phyloP scores from a whole-genome alignment of 2,113 vertebrate genomes.

The Melanerpes aurifrons region DNA sequence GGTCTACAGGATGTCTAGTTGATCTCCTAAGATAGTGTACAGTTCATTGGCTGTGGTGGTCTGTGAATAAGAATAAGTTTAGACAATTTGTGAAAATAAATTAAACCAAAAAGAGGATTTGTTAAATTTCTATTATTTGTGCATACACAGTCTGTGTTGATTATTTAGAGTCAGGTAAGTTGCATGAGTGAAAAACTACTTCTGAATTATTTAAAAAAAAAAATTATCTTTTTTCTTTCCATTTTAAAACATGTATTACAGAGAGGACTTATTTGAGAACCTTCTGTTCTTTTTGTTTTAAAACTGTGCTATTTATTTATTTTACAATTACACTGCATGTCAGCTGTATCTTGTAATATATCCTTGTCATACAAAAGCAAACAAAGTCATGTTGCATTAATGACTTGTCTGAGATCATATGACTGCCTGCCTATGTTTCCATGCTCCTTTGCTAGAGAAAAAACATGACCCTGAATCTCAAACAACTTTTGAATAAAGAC shows the following conservation, averaged over 20 bases:
- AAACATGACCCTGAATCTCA: constrained; percentile 72
- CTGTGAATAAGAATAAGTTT: not conserved
- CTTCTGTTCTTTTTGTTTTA: constrained; percentile 54
- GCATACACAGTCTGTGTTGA: not conserved
- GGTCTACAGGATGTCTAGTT: not conserved
- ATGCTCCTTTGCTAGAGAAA: constrained; percentile 76
- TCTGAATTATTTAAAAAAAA: not conserved
- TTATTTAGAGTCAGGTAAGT: not conserved
- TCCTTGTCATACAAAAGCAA: constrained; percentile 94
- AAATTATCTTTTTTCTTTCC: not conserved
- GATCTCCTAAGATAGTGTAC: not conserved
- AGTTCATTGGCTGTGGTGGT: not conserved
- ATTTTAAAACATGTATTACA: constrained; percentile 64
- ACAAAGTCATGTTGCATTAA: constrained; percentile 81
- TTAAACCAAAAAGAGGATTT: not conserved
- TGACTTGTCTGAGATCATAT: constrained; percentile 73
- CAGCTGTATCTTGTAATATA: constrained; percentile 83
- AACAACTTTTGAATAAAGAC: constrained; percentile 51
- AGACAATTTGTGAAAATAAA: not conserved
- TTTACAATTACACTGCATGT: constrained; percentile 82
- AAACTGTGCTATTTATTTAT: constrained; percentile 86
- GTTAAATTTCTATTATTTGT: not conserved
- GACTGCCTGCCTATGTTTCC: constrained; percentile 78
- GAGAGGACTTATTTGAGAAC: constrained; percentile 63
- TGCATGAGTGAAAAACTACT: not conserved